Conservation (phyloP, 2,113 vertebrate species). For the Cyprinus carpio region DNA sequence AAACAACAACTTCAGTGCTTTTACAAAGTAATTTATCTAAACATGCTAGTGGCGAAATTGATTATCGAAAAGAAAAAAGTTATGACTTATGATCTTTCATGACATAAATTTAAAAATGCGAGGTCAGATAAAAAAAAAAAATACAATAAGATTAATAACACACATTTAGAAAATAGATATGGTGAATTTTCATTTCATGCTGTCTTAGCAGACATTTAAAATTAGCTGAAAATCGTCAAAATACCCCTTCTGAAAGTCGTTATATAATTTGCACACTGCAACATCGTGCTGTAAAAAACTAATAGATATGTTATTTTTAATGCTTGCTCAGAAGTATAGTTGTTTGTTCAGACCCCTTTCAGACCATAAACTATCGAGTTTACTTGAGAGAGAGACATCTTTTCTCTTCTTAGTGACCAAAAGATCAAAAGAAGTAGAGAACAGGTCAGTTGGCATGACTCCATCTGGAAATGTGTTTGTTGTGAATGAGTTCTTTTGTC, state of each 20-base stretch:
- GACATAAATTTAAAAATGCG: too few relatives aligned
- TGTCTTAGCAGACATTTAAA: too few relatives aligned
- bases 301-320: background rate
- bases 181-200: too few relatives aligned
- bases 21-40: too few relatives aligned
- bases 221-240: too few relatives aligned
- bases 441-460: conserved; percentile 4
- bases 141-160: too few relatives aligned
- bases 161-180: too few relatives aligned
- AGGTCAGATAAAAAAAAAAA: too few relatives aligned
- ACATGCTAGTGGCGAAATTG: too few relatives aligned
- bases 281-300: background rate
- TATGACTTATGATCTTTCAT: too few relatives aligned
- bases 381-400: background rate
- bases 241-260: background rate
- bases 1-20: too few relatives aligned
- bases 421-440: conserved; percentile 25
- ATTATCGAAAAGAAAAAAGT: too few relatives aligned
- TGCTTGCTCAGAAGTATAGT: background rate
- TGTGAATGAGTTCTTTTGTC: conserved; percentile 27
- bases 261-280: background rate
- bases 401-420: conserved; percentile 23
- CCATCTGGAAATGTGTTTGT: conserved; percentile 18
- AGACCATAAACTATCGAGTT: background rate
- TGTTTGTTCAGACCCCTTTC: background rate